Evolutionary conservation across 64 coral and sea anemone species (phyloP).

Genomic region (Montipora sp.): DNA sequence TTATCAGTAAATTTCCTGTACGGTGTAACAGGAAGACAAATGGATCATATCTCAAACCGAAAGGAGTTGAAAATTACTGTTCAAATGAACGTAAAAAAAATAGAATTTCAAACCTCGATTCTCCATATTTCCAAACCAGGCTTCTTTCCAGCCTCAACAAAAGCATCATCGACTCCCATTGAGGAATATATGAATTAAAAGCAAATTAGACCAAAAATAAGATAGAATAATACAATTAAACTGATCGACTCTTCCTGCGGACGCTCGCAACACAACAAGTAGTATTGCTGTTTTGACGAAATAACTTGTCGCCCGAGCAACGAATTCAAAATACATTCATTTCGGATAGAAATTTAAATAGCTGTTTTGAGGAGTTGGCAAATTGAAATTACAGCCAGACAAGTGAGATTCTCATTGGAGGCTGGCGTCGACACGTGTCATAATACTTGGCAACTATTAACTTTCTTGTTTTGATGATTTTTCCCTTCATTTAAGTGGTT

Average conservation of each 20-base stretch:
- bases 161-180: constrained; percentile 89
- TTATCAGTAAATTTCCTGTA: no score
- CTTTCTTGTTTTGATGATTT: background rate
- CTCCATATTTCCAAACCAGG: constrained; percentile 92
- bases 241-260: no score
- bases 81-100: constrained; percentile 4
- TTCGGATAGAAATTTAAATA: constrained; percentile 46
- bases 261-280: background rate
- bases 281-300: background rate
- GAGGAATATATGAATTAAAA: background rate
- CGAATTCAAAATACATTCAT: constrained; percentile 9
- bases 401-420: constrained; percentile 36
- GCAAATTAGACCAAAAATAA: background rate
- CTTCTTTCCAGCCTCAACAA: constrained; percentile 82
- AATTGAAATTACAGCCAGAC: background rate
- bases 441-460: background rate
- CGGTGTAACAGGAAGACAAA: no score
- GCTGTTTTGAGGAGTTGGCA: constrained; percentile 11
- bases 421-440: background rate
- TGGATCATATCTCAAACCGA: no score
- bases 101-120: constrained; percentile 70
- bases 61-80: background rate
- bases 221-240: no score
- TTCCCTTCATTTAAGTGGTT: background rate
- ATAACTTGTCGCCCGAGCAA: constrained; percentile 11